Conservation (phyloP, 2,113 vertebrate genomes). For the Halcyon malimbica region DNA sequence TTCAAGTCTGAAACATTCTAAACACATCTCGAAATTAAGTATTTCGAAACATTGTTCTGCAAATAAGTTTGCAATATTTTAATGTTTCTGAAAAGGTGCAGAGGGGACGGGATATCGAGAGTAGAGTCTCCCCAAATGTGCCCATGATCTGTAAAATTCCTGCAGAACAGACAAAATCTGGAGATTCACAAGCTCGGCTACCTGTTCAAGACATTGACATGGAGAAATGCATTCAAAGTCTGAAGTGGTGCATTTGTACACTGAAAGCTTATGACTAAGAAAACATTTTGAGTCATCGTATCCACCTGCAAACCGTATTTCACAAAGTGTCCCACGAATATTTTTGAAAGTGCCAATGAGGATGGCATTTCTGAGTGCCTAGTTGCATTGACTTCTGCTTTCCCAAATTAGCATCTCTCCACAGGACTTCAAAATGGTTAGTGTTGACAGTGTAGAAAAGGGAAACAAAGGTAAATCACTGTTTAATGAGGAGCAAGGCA, state of each 20-base stretch:
- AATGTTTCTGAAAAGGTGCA: background rate
- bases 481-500: slow-evolving; percentile 69
- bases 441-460: slow-evolving; percentile 53
- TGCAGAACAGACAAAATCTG: background rate
- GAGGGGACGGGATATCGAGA: background rate
- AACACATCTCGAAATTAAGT: background rate
- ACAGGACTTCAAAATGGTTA: slow-evolving; percentile 48
- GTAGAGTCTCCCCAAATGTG: background rate
- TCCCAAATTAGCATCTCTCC: slow-evolving; percentile 60
- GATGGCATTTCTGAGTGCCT: background rate
- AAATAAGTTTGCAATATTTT: background rate
- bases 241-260: background rate
- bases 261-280: background rate
- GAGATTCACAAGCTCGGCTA: background rate
- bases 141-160: background rate
- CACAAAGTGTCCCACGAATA: slow-evolving; percentile 29
- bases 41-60: background rate
- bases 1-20: background rate
- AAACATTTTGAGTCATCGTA: background rate
- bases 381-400: slow-evolving; percentile 34
- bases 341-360: slow-evolving; percentile 23
- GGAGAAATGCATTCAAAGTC: background rate
- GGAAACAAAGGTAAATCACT: slow-evolving; percentile 71
- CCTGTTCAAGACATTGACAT: background rate
- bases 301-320: slow-evolving; percentile 26